Base-by-base conservation (phyloP, 2,888 invertebrate species). In the Phyllotreta cruciferae region DNA sequence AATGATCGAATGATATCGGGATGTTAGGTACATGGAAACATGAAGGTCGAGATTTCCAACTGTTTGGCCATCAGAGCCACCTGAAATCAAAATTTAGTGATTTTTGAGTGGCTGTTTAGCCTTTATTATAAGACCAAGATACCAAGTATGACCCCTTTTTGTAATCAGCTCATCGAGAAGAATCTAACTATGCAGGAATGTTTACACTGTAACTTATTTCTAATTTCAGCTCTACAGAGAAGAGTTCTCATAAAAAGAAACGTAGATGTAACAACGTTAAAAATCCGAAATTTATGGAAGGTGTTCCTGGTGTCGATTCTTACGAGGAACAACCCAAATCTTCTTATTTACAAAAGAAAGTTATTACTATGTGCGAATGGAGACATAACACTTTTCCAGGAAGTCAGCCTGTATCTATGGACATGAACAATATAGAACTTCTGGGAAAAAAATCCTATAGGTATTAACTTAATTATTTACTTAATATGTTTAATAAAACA, bases 371-470 rank as follows among this genome's bases (percentile, higher is more conserved):
- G 86, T 96, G 96, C 78, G 85, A 84, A 3, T 97, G 94, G 94
- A 79, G 85, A 13, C 82, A 81, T 3, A 85, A 85, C 10, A 96
- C 94, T 0, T 99, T 99, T 82, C 98, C 98, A 0, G 99, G 99
- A 0, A 90, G 91, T 1, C 99, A 99, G 78, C 99, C 99, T 0
- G 96, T 99, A 0, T 98, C 98, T 0, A 96, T 99, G 96, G 93
- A 94, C 76, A 82, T 83, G 1, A 77, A 85, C 0, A 99, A 99
- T 80, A 83, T 99, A 50, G 80, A 81, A 55, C 84, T 90, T 8
- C 81, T 99, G 2, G 84, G 87, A 36, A 82, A 89, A 69, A 93
- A 93, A 76, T 93, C 93, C 0, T 99, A 99, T 77, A 65, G 71
- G 71, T 72, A 65, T 56, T 34, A 14, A 37, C 54, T 42, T 36